Percentiles rank a stretch among this genome's conserved stretches.
Conservation (phyloP, 2,797 vertebrate genomes). For the Dicrostonyx torquatus region DNA sequence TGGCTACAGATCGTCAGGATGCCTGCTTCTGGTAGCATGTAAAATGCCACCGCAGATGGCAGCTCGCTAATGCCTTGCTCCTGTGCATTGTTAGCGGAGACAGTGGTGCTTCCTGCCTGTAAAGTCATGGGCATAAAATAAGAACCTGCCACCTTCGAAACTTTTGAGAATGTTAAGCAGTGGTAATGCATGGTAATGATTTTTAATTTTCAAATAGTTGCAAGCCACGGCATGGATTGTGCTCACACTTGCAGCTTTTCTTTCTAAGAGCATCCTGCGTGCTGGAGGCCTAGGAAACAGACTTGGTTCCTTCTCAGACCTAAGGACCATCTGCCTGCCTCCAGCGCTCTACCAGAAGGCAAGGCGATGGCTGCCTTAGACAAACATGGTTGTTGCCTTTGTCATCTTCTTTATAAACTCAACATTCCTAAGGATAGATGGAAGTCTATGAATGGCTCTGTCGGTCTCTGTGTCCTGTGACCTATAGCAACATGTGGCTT, state of each 20-base stretch:
- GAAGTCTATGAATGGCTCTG: not conserved
- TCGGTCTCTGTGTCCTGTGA: not conserved
- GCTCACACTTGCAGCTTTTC: not conserved
- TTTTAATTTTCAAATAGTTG: not conserved
- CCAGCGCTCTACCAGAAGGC: not conserved
- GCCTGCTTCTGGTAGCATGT: not conserved
- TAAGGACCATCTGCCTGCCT: not conserved
- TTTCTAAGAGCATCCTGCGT: not conserved
- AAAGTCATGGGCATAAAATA: not conserved
- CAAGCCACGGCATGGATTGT: not conserved
- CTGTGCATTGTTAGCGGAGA: slow-evolving; percentile 46
- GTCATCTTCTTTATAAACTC: not conserved
- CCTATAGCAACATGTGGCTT: slow-evolving; percentile 59
- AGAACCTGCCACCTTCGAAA: not conserved
- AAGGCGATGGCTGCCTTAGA: not conserved
- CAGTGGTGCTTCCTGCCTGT: slow-evolving; percentile 58
- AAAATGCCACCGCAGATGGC: slow-evolving; percentile 56
- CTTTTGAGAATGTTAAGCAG: slow-evolving; percentile 19
- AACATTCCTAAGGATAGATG: not conserved
- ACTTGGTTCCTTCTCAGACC: not conserved
- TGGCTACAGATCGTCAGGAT: slow-evolving; percentile 38
- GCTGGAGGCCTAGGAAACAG: not conserved
- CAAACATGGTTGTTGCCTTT: not conserved
- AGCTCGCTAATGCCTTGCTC: slow-evolving; percentile 52
- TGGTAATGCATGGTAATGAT: not conserved